Base-by-base conservation (phyloP, 2,113 vertebrate genomes). In the Edolisoma coerulescens region DNA sequence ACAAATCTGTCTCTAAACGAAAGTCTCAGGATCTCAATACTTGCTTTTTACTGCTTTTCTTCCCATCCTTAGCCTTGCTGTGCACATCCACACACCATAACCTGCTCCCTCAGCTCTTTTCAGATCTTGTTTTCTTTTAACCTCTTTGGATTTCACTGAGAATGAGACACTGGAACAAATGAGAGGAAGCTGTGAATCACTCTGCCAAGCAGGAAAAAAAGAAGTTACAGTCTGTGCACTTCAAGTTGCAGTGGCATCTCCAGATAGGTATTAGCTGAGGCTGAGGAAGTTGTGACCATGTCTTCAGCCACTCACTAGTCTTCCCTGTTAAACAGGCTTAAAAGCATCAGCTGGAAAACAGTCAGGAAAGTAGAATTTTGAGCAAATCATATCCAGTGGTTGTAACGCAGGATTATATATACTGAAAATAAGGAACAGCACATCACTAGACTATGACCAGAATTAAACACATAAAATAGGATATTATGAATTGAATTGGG, bases 381-480 rank as follows among this genome's bases (percentile, higher is more conserved):
- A 35, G 19, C 15, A 84, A 91, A 84, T 75, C 16, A 6, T 26
- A 18, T 37, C 54, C 33, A 52, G 19, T 27, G 32, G 4, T 33
- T 84, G 56, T 47, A 44, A 60, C 28, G 27, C 26, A 49, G 33
- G 24, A 37, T 0, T 0, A 19, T 27, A 24, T 23, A 18, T 41
- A 23, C 5, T 37, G 24, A 70, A 82, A 87, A 82, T 5, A 76
- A 4, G 33, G 28, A 73, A 37, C 33, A 68, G 18, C 6, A 7
- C 71, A 79, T 77, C 61, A 57, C n/a, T 84, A 78, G 80, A 89
- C 7, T 83, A 14, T 73, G 95, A 28, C 84, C 33, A 80, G 47
- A 52, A 41, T 5, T 73, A 92, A 83, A 65, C 37, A 82, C 24
- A 82, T 54, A 61, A 95, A 96, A 74, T 61, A 95, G n/a, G 54